A percentile compares a stretch with the other conserved stretches of the same genome.
Conservation (phyloP, 2,888 invertebrate species). For the Schizaphis graminum region DNA sequence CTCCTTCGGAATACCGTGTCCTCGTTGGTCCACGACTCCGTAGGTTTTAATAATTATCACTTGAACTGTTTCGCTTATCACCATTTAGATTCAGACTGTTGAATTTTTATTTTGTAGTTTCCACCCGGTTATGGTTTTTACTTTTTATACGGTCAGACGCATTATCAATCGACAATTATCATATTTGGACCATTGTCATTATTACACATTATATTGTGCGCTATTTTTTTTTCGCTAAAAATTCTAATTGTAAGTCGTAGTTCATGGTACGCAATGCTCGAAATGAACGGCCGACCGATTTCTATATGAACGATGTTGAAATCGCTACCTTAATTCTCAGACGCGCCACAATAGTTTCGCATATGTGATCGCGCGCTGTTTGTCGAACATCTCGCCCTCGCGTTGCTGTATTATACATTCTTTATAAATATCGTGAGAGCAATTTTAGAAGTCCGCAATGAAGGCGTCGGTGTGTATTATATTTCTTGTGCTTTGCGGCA, state of each 20-base stretch:
- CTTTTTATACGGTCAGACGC: background rate
- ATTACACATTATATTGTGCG: background rate
- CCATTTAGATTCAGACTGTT: background rate
- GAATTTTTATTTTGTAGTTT: slow-evolving; percentile 6
- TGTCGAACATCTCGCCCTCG: background rate
- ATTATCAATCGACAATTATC: slow-evolving; percentile 6
- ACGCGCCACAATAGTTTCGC: background rate
- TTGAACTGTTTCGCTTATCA: slow-evolving; percentile 8
- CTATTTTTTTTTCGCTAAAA: background rate
- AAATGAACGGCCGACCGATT: background rate
- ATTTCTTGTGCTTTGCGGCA: background rate
- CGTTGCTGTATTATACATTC: background rate
- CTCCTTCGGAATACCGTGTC: slow-evolving; percentile 20
- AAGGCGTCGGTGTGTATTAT: background rate
- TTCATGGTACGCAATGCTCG: slow-evolving; percentile 11
- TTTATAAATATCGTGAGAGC: background rate
- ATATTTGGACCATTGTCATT: background rate
- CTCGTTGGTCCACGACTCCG: background rate
- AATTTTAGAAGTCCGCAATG: background rate
- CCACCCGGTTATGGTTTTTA: background rate
- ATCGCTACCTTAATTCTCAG: background rate
- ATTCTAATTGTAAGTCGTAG: background rate
- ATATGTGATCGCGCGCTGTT: background rate
- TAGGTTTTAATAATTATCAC: slow-evolving; percentile 29
- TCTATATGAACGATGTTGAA: slow-evolving; percentile 6